phyloP scores from a whole-genome alignment of 2,797 vertebrate species.

The Silurus aristotelis region DNA sequence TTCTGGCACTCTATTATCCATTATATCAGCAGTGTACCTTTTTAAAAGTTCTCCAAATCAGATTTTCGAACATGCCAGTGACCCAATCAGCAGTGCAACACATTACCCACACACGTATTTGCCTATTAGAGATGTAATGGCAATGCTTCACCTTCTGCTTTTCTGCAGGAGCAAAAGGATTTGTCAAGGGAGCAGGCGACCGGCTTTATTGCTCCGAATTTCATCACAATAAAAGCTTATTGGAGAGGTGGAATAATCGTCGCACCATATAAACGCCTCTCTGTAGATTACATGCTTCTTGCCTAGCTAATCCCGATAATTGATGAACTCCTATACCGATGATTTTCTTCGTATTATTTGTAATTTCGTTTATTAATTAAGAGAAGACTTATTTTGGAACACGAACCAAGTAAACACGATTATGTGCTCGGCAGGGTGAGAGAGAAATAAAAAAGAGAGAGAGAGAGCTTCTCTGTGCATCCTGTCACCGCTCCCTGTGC shows the following conservation, averaged over 20 bases:
- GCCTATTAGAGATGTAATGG: constrained; percentile 72
- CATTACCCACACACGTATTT: constrained; percentile 76
- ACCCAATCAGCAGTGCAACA: constrained; percentile 68
- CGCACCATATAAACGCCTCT: constrained; percentile 77
- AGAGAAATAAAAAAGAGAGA: constrained; percentile 3
- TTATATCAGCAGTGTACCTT: constrained; percentile 22
- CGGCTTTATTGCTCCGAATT: constrained; percentile 79
- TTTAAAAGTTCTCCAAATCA: constrained; percentile 59
- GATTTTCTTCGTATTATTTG: constrained; percentile 70
- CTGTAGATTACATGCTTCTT: constrained; percentile 79
- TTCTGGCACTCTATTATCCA: constrained; percentile 36
- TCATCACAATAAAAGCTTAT: constrained; percentile 82
- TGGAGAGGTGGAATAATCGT: constrained; percentile 74
- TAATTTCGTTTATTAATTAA: constrained; percentile 83
- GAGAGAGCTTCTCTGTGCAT: constrained; percentile 56
- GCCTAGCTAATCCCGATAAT: constrained; percentile 78
- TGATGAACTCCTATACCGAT: constrained; percentile 76
- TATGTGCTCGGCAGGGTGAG: constrained; percentile 73
- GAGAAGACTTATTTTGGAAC: constrained; percentile 81
- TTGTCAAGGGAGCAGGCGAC: constrained; percentile 70
- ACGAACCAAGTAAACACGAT: constrained; percentile 79
- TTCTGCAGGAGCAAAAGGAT: constrained; percentile 76
- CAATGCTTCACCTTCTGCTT: constrained; percentile 79
- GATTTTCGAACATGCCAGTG: constrained; percentile 57
- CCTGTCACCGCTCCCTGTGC: constrained; percentile 63